Conservation (phyloP, 1,140 invertebrate species). For the Dendrolimus kikuchii region DNA sequence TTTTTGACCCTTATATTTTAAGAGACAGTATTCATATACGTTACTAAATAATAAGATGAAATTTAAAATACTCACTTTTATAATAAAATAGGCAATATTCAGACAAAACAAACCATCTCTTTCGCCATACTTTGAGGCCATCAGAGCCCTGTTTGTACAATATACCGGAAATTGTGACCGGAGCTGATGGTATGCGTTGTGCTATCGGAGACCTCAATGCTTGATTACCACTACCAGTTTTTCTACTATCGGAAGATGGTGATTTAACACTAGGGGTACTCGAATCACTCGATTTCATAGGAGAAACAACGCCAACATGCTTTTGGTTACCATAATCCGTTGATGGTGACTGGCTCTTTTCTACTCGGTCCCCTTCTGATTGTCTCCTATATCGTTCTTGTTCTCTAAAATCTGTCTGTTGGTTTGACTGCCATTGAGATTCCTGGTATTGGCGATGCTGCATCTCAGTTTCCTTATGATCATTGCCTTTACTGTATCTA, state of each 20-base stretch:
- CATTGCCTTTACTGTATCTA: constrained; percentile 50
- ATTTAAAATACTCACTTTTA: constrained; percentile 80
- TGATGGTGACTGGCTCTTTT: constrained; percentile 43
- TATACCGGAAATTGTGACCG: constrained; percentile 91
- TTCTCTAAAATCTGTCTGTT: constrained; percentile 42
- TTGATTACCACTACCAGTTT: constrained; percentile 75
- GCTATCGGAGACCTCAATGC: constrained; percentile 82
- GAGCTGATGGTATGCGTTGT: constrained; percentile 82
- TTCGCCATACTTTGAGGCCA: constrained; percentile 94
- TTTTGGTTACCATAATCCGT: constrained; percentile 43
- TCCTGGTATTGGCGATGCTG: constrained; percentile 52
- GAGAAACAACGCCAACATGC: constrained; percentile 36
- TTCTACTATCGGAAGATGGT: constrained; percentile 74
- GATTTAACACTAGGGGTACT: constrained; percentile 67
- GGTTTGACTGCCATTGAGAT: constrained; percentile 49
- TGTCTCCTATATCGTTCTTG: constrained; percentile 35
- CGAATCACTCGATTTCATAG: constrained; percentile 64
- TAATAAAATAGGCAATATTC: constrained; percentile 97
- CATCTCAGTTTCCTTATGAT: constrained; percentile 47
- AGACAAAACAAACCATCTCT: constrained; percentile 94
- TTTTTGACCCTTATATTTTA: too few relatives aligned
- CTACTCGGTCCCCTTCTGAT: constrained; percentile 35
- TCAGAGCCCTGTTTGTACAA: constrained; percentile 93
- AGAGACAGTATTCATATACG: too few relatives aligned
- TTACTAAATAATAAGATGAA: too few relatives aligned